These are phyloP conservation scores for Pristionchus entomophagus DNA, from an alignment of 2,888 invertebrate species.

Conservation along the genomic window DNA sequence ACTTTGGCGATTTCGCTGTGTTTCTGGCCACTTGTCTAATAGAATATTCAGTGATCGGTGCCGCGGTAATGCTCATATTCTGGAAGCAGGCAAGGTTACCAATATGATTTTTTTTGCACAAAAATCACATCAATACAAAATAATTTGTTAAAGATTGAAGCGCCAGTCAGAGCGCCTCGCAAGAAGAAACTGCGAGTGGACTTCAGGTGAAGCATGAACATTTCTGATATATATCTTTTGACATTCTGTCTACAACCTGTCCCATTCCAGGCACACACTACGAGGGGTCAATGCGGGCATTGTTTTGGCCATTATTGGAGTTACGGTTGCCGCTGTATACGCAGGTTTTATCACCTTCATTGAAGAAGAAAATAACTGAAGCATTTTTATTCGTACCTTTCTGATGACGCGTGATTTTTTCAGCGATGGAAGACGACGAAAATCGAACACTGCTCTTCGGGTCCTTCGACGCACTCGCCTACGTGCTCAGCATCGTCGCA, in stretches of 20 bases:
- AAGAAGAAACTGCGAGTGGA: neutral
- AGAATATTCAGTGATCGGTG: constrained; percentile 24
- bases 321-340: neutral
- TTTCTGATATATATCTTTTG: neutral
- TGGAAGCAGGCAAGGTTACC: constrained; percentile 38
- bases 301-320: neutral
- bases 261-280: neutral
- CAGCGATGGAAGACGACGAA: neutral
- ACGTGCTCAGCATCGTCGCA: neutral
- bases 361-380: neutral
- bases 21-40: constrained; percentile 6
- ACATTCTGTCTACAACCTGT: neutral
- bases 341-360: neutral
- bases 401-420: no score
- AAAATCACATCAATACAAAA: no score
- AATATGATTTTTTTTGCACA: no score
- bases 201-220: neutral
- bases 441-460: neutral
- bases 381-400: fast-evolving
- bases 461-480: neutral
- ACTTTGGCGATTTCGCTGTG: constrained; percentile 6
- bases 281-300: neutral
- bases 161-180: neutral
- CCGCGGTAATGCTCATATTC: constrained; percentile 26
- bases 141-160: neutral